A percentile compares a stretch with the other conserved stretches of the same genome.
Conservation (phyloP, 2,113 vertebrate species). For the Gyps fulvus region DNA sequence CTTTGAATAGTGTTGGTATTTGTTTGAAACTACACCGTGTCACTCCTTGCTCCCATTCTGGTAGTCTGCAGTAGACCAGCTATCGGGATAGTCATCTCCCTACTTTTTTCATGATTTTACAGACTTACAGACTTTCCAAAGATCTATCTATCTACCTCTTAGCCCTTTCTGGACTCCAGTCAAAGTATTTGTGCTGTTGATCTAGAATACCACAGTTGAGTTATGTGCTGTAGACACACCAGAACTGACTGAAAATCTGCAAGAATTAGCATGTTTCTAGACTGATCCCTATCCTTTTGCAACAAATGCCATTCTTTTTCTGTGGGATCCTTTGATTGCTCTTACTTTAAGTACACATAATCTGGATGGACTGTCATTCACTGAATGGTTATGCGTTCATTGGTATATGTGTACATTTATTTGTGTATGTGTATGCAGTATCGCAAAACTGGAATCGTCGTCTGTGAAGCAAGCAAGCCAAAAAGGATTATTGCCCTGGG, state of each 20-base stretch:
- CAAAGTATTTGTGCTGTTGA: not conserved
- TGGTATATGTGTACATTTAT: not conserved
- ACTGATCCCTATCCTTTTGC: not conserved
- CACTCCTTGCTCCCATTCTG: not conserved
- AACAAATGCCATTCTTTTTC: not conserved
- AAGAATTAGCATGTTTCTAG: not conserved
- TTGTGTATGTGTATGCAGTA: not conserved
- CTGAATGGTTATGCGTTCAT: not conserved
- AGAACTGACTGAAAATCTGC: not conserved
- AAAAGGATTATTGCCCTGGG: slow-evolving; percentile 2
- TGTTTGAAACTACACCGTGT: not conserved
- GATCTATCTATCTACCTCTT: not conserved
- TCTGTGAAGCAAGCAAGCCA: not conserved
- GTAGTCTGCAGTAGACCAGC: not conserved
- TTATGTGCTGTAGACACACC: not conserved
- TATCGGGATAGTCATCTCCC: not conserved
- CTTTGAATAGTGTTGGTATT: not conserved
- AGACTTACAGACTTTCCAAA: not conserved
- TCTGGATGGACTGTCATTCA: not conserved
- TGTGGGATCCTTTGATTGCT: not conserved
- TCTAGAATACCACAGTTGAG: not conserved
- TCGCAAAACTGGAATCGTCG: not conserved
- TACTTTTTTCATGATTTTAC: not conserved
- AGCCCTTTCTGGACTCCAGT: not conserved
- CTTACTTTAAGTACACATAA: not conserved